Conservation (phyloP, 2,797 vertebrate species). For the Siniperca scherzeri region DNA sequence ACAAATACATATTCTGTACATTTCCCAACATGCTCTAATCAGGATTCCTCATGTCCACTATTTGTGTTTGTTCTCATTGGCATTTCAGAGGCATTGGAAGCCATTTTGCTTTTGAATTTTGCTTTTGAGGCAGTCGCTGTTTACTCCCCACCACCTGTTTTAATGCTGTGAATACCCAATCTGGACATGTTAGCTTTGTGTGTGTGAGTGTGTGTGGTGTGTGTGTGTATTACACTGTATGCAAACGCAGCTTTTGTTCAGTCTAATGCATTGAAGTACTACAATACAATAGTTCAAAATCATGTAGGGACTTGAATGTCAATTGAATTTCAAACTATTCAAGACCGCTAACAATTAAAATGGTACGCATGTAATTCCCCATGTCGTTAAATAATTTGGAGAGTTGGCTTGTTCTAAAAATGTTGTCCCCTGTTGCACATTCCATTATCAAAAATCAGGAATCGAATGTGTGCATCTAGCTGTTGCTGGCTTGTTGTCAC, state of each 20-base stretch:
- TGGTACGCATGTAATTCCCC: constrained; percentile 63
- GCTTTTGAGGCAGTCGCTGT: constrained; percentile 59
- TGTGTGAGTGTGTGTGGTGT: constrained; percentile 58
- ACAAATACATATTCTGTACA: constrained; percentile 49
- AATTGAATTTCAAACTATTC: constrained; percentile 38
- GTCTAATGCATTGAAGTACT: constrained; percentile 60
- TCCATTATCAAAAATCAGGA: constrained; percentile 72
- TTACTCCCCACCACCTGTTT: constrained; percentile 73
- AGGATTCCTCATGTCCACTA: constrained; percentile 23
- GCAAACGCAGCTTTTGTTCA: constrained; percentile 67
- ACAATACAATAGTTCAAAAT: constrained; percentile 35
- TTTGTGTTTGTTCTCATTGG: constrained; percentile 35
- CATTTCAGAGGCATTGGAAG: constrained; percentile 47
- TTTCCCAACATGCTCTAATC: constrained; percentile 25
- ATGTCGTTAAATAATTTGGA: constrained; percentile 41
- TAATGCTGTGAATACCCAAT: constrained; percentile 87
- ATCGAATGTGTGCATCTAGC: constrained; percentile 58
- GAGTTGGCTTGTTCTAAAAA: constrained; percentile 36
- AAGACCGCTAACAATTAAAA: constrained; percentile 44
- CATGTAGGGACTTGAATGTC: constrained; percentile 42
- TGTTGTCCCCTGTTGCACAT: constrained; percentile 70
- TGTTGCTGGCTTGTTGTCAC: constrained; percentile 67
- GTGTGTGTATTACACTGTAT: constrained; percentile 72
- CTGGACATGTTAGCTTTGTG: constrained; percentile 71
- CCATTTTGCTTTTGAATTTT: constrained; percentile 56